Conservation (phyloP, 2,888 invertebrate genomes). For the Hedya salicella region DNA sequence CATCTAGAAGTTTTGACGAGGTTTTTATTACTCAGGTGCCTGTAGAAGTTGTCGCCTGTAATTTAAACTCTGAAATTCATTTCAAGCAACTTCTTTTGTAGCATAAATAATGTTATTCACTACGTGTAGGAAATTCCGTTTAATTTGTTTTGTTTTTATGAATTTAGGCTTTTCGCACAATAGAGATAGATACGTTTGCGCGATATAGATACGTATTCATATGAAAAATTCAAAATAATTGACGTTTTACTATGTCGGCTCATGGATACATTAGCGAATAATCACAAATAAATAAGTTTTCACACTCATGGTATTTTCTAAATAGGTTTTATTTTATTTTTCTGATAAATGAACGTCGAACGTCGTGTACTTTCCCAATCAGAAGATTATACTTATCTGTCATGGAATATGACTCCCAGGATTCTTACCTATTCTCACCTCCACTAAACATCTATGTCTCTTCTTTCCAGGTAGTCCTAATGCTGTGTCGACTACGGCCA, state of each 20-base stretch:
- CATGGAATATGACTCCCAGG: background rate
- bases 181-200: too few species aligned
- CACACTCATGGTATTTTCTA: too few species aligned
- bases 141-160: constrained; percentile 5
- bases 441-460: constrained; percentile 41
- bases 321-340: too few species aligned
- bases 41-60: constrained; percentile 26
- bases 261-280: too few species aligned
- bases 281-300: too few species aligned
- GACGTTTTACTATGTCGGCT: too few species aligned
- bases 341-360: too few species aligned
- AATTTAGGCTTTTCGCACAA: too few species aligned
- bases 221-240: too few species aligned
- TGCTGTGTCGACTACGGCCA: constrained; percentile 95
- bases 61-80: constrained; percentile 32
- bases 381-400: too few species aligned
- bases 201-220: too few species aligned
- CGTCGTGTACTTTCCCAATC: too few species aligned
- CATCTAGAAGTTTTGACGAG: constrained; percentile 39
- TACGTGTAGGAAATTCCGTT: constrained; percentile 9
- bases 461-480: constrained; percentile 93
- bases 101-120: constrained; percentile 2
- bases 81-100: constrained; percentile 21
- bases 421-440: background rate
- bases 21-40: constrained; percentile 37